Conservation (phyloP, 2,113 vertebrate genomes). For the Promerops cafer region DNA sequence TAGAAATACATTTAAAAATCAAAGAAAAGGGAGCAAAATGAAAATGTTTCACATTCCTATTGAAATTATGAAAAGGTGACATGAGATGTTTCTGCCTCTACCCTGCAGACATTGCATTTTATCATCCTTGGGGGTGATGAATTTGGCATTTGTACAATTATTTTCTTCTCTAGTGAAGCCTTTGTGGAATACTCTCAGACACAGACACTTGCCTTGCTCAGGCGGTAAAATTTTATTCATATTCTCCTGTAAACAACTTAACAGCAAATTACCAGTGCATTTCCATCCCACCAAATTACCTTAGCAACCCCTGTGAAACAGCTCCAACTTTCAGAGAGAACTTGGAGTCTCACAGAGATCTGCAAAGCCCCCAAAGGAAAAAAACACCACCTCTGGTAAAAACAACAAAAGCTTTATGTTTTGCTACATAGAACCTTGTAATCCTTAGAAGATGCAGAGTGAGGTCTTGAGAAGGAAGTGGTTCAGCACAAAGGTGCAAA, state of each 20-base stretch:
- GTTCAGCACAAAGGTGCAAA: neutral
- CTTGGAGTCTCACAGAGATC: neutral
- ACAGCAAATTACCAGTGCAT: slow-evolving; percentile 31
- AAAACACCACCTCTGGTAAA: neutral
- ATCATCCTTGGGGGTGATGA: accelerated
- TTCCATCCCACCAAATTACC: slow-evolving; percentile 62
- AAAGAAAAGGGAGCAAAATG: neutral
- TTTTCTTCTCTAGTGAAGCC: neutral
- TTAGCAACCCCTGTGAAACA: slow-evolving; percentile 64
- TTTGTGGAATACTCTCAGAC: slow-evolving; percentile 4
- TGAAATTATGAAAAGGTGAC: neutral
- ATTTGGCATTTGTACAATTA: neutral
- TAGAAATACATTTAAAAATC: neutral
- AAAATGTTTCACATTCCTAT: neutral
- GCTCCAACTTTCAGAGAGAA: neutral
- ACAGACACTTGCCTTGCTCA: neutral
- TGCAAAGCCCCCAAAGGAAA: neutral
- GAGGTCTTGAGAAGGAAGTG: neutral
- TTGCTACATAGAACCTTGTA: neutral
- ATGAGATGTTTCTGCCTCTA: neutral
- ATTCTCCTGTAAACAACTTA: slow-evolving; percentile 63
- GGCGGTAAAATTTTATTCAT: slow-evolving; percentile 43
- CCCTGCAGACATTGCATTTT: neutral
- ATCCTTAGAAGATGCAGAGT: neutral
- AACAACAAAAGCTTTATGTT: neutral